These are phyloP conservation scores for Torymus tubicola DNA, from an alignment of 2,888 invertebrate species.

Conservation along the genomic window DNA sequence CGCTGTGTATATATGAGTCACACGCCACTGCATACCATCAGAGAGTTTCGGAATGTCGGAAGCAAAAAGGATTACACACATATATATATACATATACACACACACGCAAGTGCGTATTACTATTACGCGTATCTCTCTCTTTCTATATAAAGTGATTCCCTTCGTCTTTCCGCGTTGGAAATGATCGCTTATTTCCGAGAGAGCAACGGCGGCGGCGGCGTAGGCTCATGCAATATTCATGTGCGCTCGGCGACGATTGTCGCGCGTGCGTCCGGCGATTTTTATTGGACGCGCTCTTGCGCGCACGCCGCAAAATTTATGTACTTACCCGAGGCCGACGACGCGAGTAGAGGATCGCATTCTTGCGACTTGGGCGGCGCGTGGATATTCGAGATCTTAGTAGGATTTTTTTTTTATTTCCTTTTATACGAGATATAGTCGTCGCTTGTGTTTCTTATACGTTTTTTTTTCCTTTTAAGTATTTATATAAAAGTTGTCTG, in stretches of 20 bases:
- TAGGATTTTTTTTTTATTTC: too few relatives aligned
- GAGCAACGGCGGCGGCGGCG: not conserved
- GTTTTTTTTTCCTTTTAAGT: not conserved
- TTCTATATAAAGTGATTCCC: too few relatives aligned
- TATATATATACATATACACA: too few relatives aligned
- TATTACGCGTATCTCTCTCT: too few relatives aligned
- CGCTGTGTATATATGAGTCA: conserved; percentile 16
- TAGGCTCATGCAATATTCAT: conserved; percentile 46
- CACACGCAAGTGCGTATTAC: not conserved
- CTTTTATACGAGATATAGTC: not conserved
- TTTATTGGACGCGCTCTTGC: conserved; percentile 28
- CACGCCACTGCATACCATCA: conserved; percentile 18
- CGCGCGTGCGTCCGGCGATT: conserved; percentile 27
- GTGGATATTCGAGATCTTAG: not conserved
- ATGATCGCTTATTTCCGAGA: conserved; percentile 33
- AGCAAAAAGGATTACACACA: conserved; percentile 6
- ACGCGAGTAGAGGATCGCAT: conserved; percentile 23
- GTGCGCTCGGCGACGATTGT: conserved; percentile 27
- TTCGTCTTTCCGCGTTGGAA: not conserved
- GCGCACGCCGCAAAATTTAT: conserved; percentile 42
- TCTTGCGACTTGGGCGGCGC: conserved; percentile 36
- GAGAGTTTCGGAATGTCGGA: conserved; percentile 42
- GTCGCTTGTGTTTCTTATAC: not conserved
- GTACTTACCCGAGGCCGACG: not conserved
- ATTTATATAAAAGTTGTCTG: conserved; percentile 4